phyloP scores from a whole-genome alignment of 2,113 vertebrate species.

The Sturnira hondurensis region DNA sequence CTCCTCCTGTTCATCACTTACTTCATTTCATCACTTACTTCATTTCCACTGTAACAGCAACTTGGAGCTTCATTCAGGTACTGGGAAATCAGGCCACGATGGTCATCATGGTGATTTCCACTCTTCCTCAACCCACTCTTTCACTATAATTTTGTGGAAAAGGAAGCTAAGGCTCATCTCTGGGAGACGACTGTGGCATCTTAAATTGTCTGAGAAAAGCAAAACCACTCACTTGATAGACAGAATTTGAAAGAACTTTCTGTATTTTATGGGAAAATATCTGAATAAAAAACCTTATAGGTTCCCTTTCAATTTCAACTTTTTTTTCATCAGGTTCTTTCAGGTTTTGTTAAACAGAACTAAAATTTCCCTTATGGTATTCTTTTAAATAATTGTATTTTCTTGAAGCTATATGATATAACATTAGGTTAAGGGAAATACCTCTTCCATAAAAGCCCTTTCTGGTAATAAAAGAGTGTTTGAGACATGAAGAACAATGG shows the following conservation, averaged over 20 bases:
- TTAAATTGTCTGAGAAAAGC: not conserved
- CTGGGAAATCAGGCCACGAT: not conserved
- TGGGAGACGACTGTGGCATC: not conserved
- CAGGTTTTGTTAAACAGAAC: not conserved
- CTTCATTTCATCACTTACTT: not conserved
- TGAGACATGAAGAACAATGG: not conserved
- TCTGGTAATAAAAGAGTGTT: not conserved
- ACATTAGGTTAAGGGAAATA: not conserved
- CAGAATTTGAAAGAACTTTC: not conserved
- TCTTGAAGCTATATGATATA: not conserved
- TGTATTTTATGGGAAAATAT: not conserved
- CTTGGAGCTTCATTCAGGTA: not conserved
- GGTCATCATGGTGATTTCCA: not conserved
- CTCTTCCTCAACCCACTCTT: not conserved
- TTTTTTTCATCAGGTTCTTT: not conserved
- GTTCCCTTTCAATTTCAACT: not conserved
- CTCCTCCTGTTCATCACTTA: not conserved
- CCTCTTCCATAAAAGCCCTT: not conserved
- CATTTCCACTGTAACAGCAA: not conserved
- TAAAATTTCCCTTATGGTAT: not conserved
- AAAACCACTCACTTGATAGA: not conserved
- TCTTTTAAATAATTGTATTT: not conserved
- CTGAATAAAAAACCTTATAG: not conserved
- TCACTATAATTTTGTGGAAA: not conserved
- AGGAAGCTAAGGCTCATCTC: not conserved